Evolutionary conservation across 2,888 invertebrate genomes (phyloP), one percentile per base, ranked within the genome.

Genomic region (Noctua fimbriata): DNA sequence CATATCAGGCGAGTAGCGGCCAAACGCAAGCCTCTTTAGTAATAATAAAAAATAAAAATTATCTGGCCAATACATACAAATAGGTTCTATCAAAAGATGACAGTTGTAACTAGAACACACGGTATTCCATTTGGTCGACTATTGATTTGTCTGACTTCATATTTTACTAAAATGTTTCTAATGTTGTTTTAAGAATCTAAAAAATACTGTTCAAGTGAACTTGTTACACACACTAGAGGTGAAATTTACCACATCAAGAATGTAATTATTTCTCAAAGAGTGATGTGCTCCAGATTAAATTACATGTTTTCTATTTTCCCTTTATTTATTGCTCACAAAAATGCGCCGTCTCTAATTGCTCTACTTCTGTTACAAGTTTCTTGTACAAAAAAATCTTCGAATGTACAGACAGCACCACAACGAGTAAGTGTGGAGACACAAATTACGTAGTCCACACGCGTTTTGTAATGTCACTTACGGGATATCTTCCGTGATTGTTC

Each of bases 221-320:
- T 72, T 41, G 36, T 63, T 41, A n/a, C 44, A 9, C 67, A n/a
- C 32, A 63, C 21, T 69, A 69, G 41, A 69, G 49, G 49, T 67
- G 36, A 52, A 55, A 77, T 77, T 77, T 21, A 18, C n/a, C 1
- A 7, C 16, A 7, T n/a, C 21, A 44, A 78, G 24, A 78, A 65
- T 32, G 63, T 18, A n/a, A 79, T 78, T 44, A 65, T 32, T n/a
- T 32, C 9, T 66, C 14, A 21, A 65, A 10, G 52, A 65, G 2
- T 47, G n/a, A 18, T 76, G 49, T 67, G 52, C 41, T 76, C 49
- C 18, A 63, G 77, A 63, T 76, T 75, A 63, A 49, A 47, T 76
- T 76, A 63, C 60, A 60, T 63, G n/a, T 32, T 74, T 44, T 73
- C 18, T 58, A 75, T 7, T 76, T 76, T 77, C 24, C 63, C 41